Base-by-base conservation (phyloP, 2,888 invertebrate species). In the Diabrotica balteata region DNA sequence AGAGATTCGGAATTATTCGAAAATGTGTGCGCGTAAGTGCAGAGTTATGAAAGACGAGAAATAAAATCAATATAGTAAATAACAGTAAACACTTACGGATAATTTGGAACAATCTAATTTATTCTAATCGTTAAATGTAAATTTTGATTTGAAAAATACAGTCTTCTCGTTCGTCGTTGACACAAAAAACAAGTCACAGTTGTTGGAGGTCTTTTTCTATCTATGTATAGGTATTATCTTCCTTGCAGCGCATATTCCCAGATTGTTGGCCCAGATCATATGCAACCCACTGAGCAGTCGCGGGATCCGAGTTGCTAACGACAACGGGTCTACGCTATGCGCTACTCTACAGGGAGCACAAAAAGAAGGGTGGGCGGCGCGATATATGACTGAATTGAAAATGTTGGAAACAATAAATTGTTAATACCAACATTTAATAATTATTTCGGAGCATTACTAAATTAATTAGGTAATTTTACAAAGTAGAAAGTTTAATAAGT, bases 231-330 rank as follows among this genome's bases (percentile, higher is more conserved):
- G 10, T 47, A 47, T 8, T 17, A 9, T 47, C 10, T 47, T 10
- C 8, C 47, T 47, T 4, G 47, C 47, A 47, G 47, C 47, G 10
- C 47, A 47, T 47, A 47, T 47, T 47, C 10, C 47, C 9, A 47
- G 47, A 9, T 47, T 47, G 47, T 10, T 44, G 49, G 49, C 43
- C 59, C 32, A n/a, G 53, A 53, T 49, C 45, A 57, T 66, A 66
- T 66, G 66, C 66, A 66, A 66, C 66, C 61, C 49, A 66, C 61
- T 66, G 66, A 66, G 66, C 66, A 66, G 62, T 8, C 55, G 64
- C 64, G 58, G 44, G 52, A 52, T 57, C 44, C 5, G 51, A 54
- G 49, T 47, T 63, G 62, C 62, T n/a, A 22, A 52, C 32, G 32
- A 5, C 32, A 5, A 32, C 32, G 4, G 32, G 5, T 32, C 32